Conservation (phyloP, 2,888 invertebrate species). For the Seira ritae region DNA sequence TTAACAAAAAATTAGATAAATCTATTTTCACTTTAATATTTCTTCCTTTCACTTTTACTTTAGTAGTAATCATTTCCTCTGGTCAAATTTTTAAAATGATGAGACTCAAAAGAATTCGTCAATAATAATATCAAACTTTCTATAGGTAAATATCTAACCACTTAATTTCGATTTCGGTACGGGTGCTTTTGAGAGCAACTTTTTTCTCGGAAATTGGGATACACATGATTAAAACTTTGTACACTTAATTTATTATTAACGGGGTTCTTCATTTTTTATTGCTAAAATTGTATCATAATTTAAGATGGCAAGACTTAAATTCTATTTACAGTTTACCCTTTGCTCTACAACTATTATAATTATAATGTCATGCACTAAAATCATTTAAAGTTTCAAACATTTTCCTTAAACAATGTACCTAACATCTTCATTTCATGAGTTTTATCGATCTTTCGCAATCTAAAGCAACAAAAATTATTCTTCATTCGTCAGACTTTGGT, state of each 20-base stretch:
- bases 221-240: background rate
- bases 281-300: slow-evolving; percentile 4
- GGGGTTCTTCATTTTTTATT: background rate
- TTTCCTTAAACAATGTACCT: background rate
- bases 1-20: background rate
- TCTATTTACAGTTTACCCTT: background rate
- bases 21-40: background rate
- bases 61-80: too few relatives aligned
- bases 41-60: background rate
- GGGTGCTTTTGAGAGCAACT: background rate
- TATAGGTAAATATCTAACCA: background rate
- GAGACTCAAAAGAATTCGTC: slow-evolving; percentile 5
- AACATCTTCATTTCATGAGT: too few relatives aligned
- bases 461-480: slow-evolving; percentile 2
- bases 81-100: background rate
- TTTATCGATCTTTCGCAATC: background rate
- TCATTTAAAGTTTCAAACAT: background rate
- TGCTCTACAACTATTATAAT: background rate
- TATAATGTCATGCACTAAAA: background rate
- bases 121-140: background rate
- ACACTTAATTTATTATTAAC: background rate
- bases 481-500: background rate
- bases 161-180: background rate
- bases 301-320: background rate
- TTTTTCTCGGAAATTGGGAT: background rate